Percentiles rank a stretch among this genome's conserved stretches.
phyloP scores from a whole-genome alignment of 2,797 vertebrate genomes.

The Poecilia wingei region DNA sequence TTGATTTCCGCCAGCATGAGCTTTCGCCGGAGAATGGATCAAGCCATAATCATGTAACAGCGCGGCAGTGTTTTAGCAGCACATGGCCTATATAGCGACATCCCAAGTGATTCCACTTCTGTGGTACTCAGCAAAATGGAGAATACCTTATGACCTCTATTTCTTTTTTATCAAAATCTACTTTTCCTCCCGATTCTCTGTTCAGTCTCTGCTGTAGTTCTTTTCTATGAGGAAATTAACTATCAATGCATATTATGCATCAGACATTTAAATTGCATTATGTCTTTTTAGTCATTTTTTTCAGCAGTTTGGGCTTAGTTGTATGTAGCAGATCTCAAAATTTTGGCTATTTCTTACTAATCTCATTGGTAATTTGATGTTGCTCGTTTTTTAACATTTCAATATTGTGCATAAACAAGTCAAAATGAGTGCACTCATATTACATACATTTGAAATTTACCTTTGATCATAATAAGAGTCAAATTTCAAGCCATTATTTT shows the following conservation, averaged over 20 bases:
- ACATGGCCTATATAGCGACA: conserved; percentile 78
- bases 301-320: not conserved
- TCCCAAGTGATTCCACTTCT: conserved; percentile 79
- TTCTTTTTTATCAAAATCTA: conserved; percentile 75
- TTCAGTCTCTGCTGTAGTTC: conserved; percentile 30
- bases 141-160: conserved; percentile 78
- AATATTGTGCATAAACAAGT: not conserved
- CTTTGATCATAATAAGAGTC: too few species aligned
- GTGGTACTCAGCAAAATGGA: conserved; percentile 79
- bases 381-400: not conserved
- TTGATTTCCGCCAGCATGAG: conserved; percentile 75
- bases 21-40: conserved; percentile 75
- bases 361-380: not conserved
- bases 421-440: not conserved
- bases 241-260: conserved; percentile 32
- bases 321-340: not conserved
- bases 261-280: not conserved
- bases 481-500: too few species aligned
- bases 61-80: conserved; percentile 75
- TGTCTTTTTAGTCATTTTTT: not conserved
- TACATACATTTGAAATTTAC: too few species aligned
- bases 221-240: conserved; percentile 51
- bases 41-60: conserved; percentile 76
- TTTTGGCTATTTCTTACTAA: not conserved
- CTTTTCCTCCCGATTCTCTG: conserved; percentile 45